Evolutionary conservation across 2,113 vertebrate genomes (phyloP), one percentile per base, ranked within the genome.

Genomic region (Orientallactaga bullata): DNA sequence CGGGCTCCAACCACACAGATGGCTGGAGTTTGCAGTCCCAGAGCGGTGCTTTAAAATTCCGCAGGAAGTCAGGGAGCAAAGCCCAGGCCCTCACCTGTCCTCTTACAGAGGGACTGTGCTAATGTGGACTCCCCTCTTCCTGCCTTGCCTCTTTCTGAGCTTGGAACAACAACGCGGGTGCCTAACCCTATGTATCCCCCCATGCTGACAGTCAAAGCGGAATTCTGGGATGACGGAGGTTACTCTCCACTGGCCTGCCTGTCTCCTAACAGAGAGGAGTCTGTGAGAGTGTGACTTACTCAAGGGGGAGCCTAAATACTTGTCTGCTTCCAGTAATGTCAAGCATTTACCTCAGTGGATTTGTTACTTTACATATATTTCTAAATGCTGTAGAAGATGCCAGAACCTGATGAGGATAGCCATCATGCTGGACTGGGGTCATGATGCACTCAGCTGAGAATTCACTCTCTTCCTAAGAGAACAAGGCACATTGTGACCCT

Each of bases 51-150:
- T 35, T 32, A 37, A 58, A 90, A 55, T 63, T 13, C 74, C 80
- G 35, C 69, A 73, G 9, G 87, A 97, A 96, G 88, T n/a, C 87
- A 85, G 80, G 51, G 20, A 83, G 24, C 84, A 26, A 60, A 42
- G 0, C 69, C 63, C 68, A 66, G 85, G 8, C 60, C 76, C 63
- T n/a, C 42, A 89, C 30, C 90, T 88, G 89, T 78, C 90, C 85
- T 81, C 23, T 28, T 65, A 32, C 72, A 18, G 66, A 94, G 30
- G 0, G 9, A 83, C 39, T 80, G 63, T 30, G 17, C 63, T 0
- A 10, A 87, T 39, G 13, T 58, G 73, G 69, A 37, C 65, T 55
- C 82, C 32, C 47, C 17, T 55, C 58, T 91, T 93, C 63, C 92
- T 87, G 86, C 68, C 90, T 80, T 42, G 37, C 47, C 66, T 92